These are phyloP conservation scores for Otocyon megalotis DNA, from an alignment of 2,113 vertebrate species.

Conservation along the genomic window DNA sequence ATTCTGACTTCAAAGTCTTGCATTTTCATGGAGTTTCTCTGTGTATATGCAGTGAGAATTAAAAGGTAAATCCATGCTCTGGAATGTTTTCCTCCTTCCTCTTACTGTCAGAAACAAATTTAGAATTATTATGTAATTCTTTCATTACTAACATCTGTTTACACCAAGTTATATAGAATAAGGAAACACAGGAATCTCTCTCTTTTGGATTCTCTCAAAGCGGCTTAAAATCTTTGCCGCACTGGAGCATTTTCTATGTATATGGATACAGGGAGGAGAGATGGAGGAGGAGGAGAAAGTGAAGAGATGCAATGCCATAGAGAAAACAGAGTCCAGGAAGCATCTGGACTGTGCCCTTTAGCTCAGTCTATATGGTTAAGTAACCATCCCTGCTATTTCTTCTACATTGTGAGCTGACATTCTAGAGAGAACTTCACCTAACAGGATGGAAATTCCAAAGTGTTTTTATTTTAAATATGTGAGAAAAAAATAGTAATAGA, in stretches of 20 bases:
- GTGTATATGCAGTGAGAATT: not conserved
- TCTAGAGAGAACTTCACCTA: conserved; percentile 39
- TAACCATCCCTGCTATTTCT: not conserved
- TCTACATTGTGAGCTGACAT: not conserved
- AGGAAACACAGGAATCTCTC: not conserved
- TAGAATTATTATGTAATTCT: conserved; percentile 38
- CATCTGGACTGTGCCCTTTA: not conserved
- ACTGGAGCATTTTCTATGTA: not conserved
- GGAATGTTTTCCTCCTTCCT: not conserved
- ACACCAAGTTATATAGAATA: not conserved
- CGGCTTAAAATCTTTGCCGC: not conserved
- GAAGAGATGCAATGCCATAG: not conserved
- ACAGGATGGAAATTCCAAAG: not conserved
- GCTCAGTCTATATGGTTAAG: not conserved
- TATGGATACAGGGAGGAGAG: not conserved
- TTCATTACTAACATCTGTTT: conserved; percentile 27
- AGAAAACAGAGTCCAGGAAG: not conserved
- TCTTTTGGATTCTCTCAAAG: not conserved
- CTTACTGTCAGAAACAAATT: conserved; percentile 25
- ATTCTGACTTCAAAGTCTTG: not conserved
- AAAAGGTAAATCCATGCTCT: conserved; percentile 10
- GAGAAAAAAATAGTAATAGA: conserved; percentile 52
- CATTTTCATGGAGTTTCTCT: not conserved
- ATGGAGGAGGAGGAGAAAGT: not conserved
- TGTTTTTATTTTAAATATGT: conserved; percentile 47